Percentiles rank a stretch among this genome's conserved stretches.
These are phyloP conservation scores for Meteorus sp. DNA, from an alignment of 1,140 invertebrate genomes.

Conservation along the genomic window DNA sequence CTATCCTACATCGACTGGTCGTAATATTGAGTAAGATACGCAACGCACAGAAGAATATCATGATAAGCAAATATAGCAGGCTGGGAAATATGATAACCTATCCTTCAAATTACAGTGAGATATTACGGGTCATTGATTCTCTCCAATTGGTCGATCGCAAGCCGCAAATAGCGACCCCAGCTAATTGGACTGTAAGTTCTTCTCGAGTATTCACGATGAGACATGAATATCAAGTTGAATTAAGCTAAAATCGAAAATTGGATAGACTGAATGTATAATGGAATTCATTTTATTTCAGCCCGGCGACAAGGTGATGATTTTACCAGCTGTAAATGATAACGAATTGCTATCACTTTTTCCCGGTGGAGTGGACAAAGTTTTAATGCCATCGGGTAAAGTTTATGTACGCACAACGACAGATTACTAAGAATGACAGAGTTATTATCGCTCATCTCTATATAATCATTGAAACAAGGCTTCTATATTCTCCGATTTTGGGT, in stretches of 20 bases:
- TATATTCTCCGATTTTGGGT: too few species aligned
- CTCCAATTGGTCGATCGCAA: constrained; percentile 76
- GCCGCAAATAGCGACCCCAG: constrained; percentile 80
- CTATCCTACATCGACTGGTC: constrained; percentile 88
- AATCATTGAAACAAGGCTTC: background rate
- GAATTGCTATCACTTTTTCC: constrained; percentile 75
- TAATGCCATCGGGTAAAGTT: constrained; percentile 77
- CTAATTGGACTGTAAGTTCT: constrained; percentile 78
- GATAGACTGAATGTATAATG: background rate
- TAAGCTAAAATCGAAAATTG: background rate
- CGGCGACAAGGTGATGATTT: constrained; percentile 81
- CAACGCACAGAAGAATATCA: background rate
- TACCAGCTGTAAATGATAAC: constrained; percentile 72
- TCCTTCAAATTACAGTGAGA: constrained; percentile 70
- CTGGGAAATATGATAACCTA: background rate
- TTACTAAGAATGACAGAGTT: constrained; percentile 64
- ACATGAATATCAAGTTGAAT: background rate
- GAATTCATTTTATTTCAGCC: constrained; percentile 60
- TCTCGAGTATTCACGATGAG: constrained; percentile 5
- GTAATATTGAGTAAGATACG: constrained; percentile 84
- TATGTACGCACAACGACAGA: constrained; percentile 79
- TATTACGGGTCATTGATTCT: constrained; percentile 85
- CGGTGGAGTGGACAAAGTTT: constrained; percentile 67
- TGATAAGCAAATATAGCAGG: background rate
- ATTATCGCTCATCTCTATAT: background rate